A percentile compares a stretch with the other conserved stretches of the same genome.
phyloP scores from a whole-genome alignment of 1,140 invertebrate genomes.

The Nephotettix cincticeps region DNA sequence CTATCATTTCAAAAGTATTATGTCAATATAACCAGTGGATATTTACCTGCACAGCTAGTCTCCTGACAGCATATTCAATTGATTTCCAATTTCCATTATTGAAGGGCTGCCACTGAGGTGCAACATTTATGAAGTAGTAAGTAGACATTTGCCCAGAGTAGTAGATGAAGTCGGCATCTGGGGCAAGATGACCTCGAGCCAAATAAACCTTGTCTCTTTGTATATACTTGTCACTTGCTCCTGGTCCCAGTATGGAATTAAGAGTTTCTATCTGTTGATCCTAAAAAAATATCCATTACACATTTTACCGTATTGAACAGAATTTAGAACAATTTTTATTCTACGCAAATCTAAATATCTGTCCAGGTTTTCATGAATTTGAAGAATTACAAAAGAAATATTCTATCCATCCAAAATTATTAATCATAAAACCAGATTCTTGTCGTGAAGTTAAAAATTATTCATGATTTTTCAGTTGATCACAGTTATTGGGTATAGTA shows the following conservation, averaged over 20 bases:
- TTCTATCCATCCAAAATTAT: too few relatives aligned
- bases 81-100: conserved; percentile 57
- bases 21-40: neutral
- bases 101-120: conserved; percentile 58
- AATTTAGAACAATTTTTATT: too few relatives aligned
- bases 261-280: neutral
- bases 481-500: too few relatives aligned
- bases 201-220: conserved; percentile 24
- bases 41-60: conserved; percentile 22
- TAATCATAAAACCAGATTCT: too few relatives aligned
- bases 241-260: neutral
- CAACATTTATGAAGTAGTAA: conserved; percentile 56
- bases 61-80: conserved; percentile 32
- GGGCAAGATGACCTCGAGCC: conserved; percentile 48
- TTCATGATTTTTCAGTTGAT: too few relatives aligned
- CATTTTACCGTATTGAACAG: too few relatives aligned
- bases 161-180: conserved; percentile 52
- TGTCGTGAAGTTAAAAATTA: too few relatives aligned
- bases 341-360: too few relatives aligned
- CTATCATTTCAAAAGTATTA: too few relatives aligned
- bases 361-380: too few relatives aligned
- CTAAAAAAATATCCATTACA: too few relatives aligned
- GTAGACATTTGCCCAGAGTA: conserved; percentile 47
- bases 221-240: neutral
- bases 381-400: too few relatives aligned